Conservation (phyloP, 2,888 invertebrate species). For the Cyclophora punctaria region DNA sequence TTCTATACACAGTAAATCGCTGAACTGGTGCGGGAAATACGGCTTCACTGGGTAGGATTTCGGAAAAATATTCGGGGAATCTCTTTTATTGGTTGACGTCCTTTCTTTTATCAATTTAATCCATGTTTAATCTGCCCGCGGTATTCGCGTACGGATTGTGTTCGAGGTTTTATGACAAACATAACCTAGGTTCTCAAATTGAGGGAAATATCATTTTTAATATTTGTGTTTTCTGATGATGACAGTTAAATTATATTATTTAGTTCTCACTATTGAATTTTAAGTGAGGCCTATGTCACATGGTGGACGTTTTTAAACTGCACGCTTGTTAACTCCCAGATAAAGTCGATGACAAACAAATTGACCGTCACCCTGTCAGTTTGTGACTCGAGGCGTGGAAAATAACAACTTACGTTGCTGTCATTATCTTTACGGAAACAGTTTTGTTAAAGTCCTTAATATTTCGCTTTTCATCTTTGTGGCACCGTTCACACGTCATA, state of each 20-base stretch:
- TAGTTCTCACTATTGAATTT: neutral
- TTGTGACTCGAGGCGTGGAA: conserved; percentile 7
- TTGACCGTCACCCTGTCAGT: conserved; percentile 33
- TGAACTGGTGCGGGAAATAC: conserved; percentile 46
- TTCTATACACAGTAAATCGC: conserved; percentile 42
- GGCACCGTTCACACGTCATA: too few species aligned
- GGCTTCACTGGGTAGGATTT: conserved; percentile 51
- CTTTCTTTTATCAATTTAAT: conserved; percentile 44
- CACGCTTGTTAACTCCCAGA: conserved; percentile 34
- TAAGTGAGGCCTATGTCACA: conserved; percentile 11
- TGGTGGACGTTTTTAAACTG: conserved; percentile 24
- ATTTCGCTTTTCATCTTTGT: too few species aligned
- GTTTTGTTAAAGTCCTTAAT: too few species aligned
- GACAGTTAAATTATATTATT: conserved; percentile 8
- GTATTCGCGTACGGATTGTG: conserved; percentile 23
- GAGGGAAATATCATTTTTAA: neutral
- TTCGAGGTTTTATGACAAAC: too few species aligned
- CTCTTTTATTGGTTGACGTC: conserved; percentile 46
- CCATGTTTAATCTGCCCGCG: conserved; percentile 32
- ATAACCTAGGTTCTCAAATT: too few species aligned
- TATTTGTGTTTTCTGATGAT: conserved; percentile 1
- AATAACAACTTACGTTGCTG: conserved; percentile 18
- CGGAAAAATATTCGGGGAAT: conserved; percentile 49
- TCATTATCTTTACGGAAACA: conserved; percentile 11
- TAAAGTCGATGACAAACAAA: conserved; percentile 41